Base-by-base conservation (phyloP, 2,797 vertebrate species). In the Poecile montanus region DNA sequence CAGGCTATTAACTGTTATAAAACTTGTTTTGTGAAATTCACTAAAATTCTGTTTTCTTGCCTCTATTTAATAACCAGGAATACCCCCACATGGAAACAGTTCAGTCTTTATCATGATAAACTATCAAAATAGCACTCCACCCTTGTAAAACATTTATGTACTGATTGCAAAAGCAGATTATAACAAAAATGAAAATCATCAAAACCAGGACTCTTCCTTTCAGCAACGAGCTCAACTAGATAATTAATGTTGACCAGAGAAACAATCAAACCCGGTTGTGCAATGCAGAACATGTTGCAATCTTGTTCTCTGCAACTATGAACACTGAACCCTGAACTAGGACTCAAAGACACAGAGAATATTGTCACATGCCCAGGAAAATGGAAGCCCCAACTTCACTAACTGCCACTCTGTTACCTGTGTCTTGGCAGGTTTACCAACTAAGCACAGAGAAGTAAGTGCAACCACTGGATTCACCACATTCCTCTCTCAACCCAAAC, bases 261-360 rank as follows among this genome's bases (percentile, higher is more conserved):
- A 94, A 88, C 63, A 67, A 86, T 94, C 89, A 74, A 91, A 91
- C 51, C 18, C 57, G 51, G 60, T 94, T 95, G 91, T 88, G 95
- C 83, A 94, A 90, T 22, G 29, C 48, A 79, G 51, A 36, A 53
- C 17, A 27, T 86, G 91, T 86, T 1, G 86, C 91, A 95, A 94
- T 90, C 82, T 40, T 71, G n/a, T 32, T 57, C 74, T 91, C 50
- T 50, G 71, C 68, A 78, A 91, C 63, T 44, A 70, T 44, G 67
- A 88, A 67, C 30, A 5, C 34, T 79, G 83, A 91, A 93, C 80
- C 38, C 71, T 70, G 68, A 90, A 87, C 74, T 61, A 29, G 8
- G 53, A 70, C 76, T 91, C 57, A 58, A 60, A 84, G 73, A 76
- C 15, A 53, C 1, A 30, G 6, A 75, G 62, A 91, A 67, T 44